phyloP scores from a whole-genome alignment of 2,113 vertebrate genomes.

The Anhinga rufa region DNA sequence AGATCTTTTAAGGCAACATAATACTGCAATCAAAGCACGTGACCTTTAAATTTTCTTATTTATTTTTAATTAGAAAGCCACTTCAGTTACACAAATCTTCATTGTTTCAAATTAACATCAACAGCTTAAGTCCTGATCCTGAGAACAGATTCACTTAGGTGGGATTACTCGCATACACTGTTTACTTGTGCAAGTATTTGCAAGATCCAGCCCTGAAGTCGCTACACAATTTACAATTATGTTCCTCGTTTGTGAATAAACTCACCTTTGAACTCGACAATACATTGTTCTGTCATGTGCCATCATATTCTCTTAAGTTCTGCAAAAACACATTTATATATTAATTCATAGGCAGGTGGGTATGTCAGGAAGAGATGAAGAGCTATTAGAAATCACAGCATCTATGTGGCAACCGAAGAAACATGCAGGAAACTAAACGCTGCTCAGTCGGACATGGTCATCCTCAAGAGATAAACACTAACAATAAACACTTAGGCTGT shows the following conservation, averaged over 20 bases:
- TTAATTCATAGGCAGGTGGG: neutral
- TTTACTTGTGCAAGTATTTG: neutral
- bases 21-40: neutral
- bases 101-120: neutral
- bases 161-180: neutral
- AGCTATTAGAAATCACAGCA: neutral
- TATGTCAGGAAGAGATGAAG: neutral
- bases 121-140: neutral
- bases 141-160: neutral
- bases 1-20: neutral
- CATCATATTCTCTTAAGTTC: neutral
- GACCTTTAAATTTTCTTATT: neutral
- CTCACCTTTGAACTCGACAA: neutral
- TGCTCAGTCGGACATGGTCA: neutral
- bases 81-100: neutral
- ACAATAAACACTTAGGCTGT: neutral
- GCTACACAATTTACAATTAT: neutral
- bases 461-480: neutral
- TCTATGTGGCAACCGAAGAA: neutral
- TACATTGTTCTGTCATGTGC: neutral
- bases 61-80: constrained; percentile 8
- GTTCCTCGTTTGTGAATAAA: neutral
- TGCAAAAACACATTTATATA: neutral
- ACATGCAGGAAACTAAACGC: neutral
- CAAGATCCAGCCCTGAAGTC: neutral